A percentile compares a stretch with the other conserved stretches of the same genome.
Conservation (phyloP, 2,113 vertebrate species). For the Elephantulus edwardii region DNA sequence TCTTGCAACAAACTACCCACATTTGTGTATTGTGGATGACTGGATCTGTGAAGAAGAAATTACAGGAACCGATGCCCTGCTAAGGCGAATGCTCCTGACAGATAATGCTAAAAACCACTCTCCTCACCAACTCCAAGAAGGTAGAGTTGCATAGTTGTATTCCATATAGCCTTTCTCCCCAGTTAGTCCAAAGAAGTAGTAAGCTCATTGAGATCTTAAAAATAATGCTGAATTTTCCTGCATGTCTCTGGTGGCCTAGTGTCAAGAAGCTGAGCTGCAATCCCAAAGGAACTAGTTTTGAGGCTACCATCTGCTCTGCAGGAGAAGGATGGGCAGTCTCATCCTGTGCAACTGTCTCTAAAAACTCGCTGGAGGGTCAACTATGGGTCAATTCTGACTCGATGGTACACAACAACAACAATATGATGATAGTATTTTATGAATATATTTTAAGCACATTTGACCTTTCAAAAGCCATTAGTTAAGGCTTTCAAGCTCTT, state of each 20-base stretch:
- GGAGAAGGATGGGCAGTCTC: no score
- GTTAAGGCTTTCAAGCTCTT: no score
- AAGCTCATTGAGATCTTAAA: constrained; percentile 16
- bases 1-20: constrained; percentile 97
- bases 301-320: no score
- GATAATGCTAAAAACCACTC: constrained; percentile 92
- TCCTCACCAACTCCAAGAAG: constrained; percentile 93
- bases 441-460: constrained; percentile 47
- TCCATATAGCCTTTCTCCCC: background rate
- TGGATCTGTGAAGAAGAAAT: constrained; percentile 99
- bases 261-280: no score
- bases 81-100: constrained; percentile 94
- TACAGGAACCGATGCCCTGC: constrained; percentile 93
- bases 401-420: no score
- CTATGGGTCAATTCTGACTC: no score
- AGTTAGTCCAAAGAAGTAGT: background rate
- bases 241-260: no score
- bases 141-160: constrained; percentile 72
- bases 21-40: constrained; percentile 98
- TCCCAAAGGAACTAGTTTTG: no score
- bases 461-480: no score
- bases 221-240: constrained; percentile 24
- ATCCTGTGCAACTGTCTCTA: no score
- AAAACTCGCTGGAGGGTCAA: no score
- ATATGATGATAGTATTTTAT: background rate